Base-by-base conservation (phyloP, 2,113 vertebrate genomes). In the Apeltes quadracus region DNA sequence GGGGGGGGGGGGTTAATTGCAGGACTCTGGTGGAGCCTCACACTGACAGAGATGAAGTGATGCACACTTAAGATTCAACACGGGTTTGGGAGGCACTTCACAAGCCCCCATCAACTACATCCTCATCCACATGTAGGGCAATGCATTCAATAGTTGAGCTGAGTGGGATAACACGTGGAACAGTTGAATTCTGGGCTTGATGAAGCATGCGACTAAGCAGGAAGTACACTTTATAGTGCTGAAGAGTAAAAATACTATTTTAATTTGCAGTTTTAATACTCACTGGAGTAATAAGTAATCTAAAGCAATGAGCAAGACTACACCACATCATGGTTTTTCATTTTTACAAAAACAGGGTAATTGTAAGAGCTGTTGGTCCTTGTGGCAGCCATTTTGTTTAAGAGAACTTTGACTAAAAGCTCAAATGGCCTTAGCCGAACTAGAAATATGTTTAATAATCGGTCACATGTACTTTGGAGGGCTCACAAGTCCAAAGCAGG, bases 1-100 rank as follows among this genome's bases (percentile, higher is more conserved):
- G n/a, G 54, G 39, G 6, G 12, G 48, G 13, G 64, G 67, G 51
- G 68, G 63, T 82, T 58, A 75, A 51, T 44, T 69, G n/a, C n/a
- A 38, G 7, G 36, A 25, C 25, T 57, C 32, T 23, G 44, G 36
- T 43, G 56, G n/a, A 61, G 59, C 14, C 5, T 23, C 59, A 20
- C 25, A 7, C 25, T 69, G 74, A 76, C 50, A 66, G 27, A 61
- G 68, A 72, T 59, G 27, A 59, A 66, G 54, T 65, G 51, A 22
- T 56, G 69, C 22, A 69, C 59, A 63, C 25, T 54, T 18, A 43
- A 12, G 14, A 61, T 44, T 25, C 36, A 55, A n/a, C 27, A 44
- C 56, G 10, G 54, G 55, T 43, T 61, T n/a, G 12, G 32, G 36
- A 44, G 59, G 48, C 34, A 23, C 54, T 44, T 62, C 38, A 54